Evolutionary conservation across 2,797 vertebrate genomes (phyloP).

Genomic region (Coilia nasus): DNA sequence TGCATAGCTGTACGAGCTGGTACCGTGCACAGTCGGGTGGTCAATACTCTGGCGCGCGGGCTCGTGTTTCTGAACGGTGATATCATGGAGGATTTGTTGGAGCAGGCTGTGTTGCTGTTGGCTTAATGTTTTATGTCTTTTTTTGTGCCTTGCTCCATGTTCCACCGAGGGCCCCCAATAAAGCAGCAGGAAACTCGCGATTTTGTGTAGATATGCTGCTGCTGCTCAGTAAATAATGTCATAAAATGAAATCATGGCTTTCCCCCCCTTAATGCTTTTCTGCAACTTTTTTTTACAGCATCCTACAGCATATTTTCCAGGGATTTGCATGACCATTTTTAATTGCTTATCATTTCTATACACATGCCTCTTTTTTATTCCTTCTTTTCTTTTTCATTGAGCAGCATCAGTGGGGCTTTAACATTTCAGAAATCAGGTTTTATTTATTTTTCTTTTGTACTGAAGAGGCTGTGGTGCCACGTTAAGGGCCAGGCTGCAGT

Average conservation of each 20-base stretch:
- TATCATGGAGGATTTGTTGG: conserved; percentile 49
- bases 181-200: conserved; percentile 26
- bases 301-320: not conserved
- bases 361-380: not conserved
- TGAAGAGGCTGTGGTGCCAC: not conserved
- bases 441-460: not conserved
- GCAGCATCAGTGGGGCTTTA: not conserved
- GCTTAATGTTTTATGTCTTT: conserved; percentile 36
- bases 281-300: not conserved
- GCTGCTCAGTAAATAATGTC: conserved; percentile 2
- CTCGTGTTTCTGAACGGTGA: conserved; percentile 63
- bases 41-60: conserved; percentile 45
- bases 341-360: not conserved
- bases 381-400: conserved; percentile 2
- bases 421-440: too few relatives aligned
- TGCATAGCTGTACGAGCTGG: conserved; percentile 69
- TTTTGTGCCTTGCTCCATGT: conserved; percentile 34
- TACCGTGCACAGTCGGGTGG: conserved; percentile 64
- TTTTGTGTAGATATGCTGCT: not conserved
- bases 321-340: not conserved
- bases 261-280: not conserved
- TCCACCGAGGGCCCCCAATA: conserved; percentile 41
- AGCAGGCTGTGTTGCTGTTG: conserved; percentile 50
- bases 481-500: too few relatives aligned
- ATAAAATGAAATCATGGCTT: not conserved